A percentile compares a stretch with the other conserved stretches of the same genome.
These are phyloP conservation scores for Steinernema carpocapsae DNA, from an alignment of 2,888 invertebrate genomes.

Conservation along the genomic window DNA sequence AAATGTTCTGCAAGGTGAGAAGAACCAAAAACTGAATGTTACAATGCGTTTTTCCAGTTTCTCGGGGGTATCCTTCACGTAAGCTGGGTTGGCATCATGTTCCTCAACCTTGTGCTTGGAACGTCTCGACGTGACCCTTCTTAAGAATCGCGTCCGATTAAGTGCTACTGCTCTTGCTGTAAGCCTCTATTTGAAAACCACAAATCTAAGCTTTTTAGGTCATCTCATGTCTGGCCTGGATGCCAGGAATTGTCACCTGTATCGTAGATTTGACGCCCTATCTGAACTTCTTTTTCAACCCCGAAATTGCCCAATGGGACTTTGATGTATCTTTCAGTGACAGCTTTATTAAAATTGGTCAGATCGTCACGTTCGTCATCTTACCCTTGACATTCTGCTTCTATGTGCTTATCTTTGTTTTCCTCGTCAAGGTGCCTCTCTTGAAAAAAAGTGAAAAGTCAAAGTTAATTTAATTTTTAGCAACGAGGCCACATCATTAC, in stretches of 20 bases:
- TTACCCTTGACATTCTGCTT: not conserved
- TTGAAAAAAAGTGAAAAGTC: too few species aligned
- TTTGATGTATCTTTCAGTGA: not conserved
- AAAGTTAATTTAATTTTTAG: too few species aligned
- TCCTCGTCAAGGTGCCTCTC: slow-evolving; percentile 1
- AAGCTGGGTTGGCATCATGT: slow-evolving; percentile 13
- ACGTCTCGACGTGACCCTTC: not conserved
- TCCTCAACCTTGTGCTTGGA: slow-evolving; percentile 23
- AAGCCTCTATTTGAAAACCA: too few species aligned
- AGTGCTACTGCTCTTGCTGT: too few species aligned
- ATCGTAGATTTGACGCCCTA: not conserved
- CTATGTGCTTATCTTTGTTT: not conserved
- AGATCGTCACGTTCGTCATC: not conserved
- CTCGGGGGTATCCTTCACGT: not conserved
- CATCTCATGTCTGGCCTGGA: not conserved
- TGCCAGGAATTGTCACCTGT: not conserved
- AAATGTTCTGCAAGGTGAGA: not conserved
- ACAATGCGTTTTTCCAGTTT: not conserved
- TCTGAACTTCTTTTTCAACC: not conserved
- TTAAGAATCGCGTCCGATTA: not conserved
- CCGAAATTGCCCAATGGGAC: not conserved
- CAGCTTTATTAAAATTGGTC: not conserved
- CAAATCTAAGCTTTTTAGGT: not conserved
- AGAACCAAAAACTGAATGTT: not conserved
- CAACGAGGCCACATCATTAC: not conserved